Base-by-base conservation (phyloP, 2,888 invertebrate species). In the Eristalis intricaria region DNA sequence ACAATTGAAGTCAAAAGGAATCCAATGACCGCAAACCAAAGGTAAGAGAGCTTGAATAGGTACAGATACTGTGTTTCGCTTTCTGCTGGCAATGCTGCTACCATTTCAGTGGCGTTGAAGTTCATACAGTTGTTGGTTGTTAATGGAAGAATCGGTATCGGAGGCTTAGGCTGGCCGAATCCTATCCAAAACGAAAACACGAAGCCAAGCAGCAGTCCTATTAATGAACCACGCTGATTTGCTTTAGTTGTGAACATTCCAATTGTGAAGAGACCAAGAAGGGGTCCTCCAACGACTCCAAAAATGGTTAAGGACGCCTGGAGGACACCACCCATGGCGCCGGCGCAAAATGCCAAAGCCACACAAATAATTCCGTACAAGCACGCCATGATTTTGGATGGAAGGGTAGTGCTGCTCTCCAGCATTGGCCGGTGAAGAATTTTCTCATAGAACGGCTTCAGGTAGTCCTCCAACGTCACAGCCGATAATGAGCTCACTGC, bases 401-500 rank as follows among this genome's bases (percentile, higher is more conserved):
- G 92, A 90, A 95, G 92, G 0, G 95, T 93, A 0, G 95, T 92
- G 71, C 91, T 91, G 7, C 92, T 91, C 74, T 94, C 94, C 0
- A 93, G 88, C 26, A 94, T 89, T 2, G 93, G 91, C 13, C 90
- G 90, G 66, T 93, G 93, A 65, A 93, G 93, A 15, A 94, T 89
- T n/a, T 89, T 75, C 82, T 92, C 91, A 88, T 94, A 94, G 26
- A 94, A 78, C 1, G 94, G 94, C 92, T 95, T 95, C 1, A 98
- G 93, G 89, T 98, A 97, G 93, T 99, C 98, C 90, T 97, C 96
- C 58, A 98, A 94, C 0, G 98, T 97, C 2, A 98, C 97, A 1
- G 98, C 98, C 0, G 98, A 96, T 15, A 99, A 94, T 1, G 98
- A 97, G 91, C 98, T 98, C 76, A 98, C 95, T 0, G 98, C 96